phyloP scores from a whole-genome alignment of 2,113 vertebrate species.

The Chrysemys picta region DNA sequence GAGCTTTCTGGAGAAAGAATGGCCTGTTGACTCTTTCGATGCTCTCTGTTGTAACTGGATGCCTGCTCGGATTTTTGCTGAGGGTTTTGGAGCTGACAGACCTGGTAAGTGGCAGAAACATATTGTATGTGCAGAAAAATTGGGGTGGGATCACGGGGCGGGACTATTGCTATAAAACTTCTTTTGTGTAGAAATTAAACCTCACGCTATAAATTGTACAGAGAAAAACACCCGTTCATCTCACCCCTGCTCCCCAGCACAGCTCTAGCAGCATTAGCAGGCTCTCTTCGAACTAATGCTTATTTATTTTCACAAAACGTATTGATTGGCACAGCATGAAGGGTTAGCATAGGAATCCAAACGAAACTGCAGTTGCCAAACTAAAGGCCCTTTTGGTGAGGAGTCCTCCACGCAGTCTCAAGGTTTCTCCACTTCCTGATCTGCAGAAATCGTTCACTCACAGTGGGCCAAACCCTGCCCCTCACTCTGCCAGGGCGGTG shows the following conservation, averaged over 20 bases:
- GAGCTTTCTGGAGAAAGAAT: constrained; percentile 76
- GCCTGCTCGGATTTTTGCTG: constrained; percentile 85
- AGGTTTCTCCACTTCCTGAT: background rate
- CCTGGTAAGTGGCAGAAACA: constrained; percentile 76
- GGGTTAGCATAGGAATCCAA: background rate
- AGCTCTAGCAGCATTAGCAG: background rate
- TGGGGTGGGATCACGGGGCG: background rate
- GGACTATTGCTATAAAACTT: background rate
- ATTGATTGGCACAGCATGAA: background rate
- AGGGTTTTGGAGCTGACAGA: constrained; percentile 82
- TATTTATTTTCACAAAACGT: background rate
- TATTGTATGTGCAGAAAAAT: background rate
- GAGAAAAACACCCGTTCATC: background rate
- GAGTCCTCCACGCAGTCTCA: background rate
- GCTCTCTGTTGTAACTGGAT: constrained; percentile 83
- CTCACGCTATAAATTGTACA: background rate
- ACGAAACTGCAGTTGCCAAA: background rate
- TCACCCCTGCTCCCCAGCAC: background rate
- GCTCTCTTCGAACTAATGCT: background rate
- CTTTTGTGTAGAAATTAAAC: background rate
- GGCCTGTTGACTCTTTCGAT: constrained; percentile 86
- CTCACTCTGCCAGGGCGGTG: background rate
- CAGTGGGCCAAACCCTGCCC: background rate
- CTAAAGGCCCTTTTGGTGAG: background rate
- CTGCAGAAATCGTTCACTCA: background rate